Conservation (phyloP, 2,113 vertebrate genomes). For the Catharus minimus region DNA sequence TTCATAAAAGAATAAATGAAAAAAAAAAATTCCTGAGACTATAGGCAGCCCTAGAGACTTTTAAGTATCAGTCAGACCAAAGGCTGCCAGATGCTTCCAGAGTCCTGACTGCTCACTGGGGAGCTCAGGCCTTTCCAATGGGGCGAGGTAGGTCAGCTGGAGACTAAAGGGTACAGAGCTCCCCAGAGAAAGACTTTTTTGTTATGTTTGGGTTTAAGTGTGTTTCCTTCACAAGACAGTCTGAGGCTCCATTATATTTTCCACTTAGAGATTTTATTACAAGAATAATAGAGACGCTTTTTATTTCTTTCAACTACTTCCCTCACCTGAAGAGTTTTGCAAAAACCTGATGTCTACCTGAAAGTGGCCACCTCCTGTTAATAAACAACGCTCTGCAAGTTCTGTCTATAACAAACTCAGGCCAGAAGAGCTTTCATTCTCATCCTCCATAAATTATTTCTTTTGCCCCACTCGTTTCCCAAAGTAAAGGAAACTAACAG, state of each 20-base stretch:
- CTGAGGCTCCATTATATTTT: neutral
- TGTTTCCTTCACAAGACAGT: neutral
- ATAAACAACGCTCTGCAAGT: neutral
- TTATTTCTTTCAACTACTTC: neutral
- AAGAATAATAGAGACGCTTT: neutral
- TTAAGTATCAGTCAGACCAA: neutral
- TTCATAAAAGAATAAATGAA: neutral
- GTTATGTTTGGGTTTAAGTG: neutral
- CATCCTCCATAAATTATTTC: neutral
- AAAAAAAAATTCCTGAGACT: neutral
- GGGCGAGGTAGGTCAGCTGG: neutral
- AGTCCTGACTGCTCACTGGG: neutral
- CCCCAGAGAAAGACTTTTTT: neutral
- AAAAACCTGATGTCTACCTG: neutral
- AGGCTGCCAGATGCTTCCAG: constrained; percentile 1
- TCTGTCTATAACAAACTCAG: neutral
- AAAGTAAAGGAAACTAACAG: neutral
- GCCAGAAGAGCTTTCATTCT: neutral
- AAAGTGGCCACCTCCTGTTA: neutral
- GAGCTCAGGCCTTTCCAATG: neutral
- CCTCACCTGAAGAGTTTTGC: neutral
- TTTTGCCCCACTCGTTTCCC: neutral
- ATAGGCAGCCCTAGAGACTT: neutral
- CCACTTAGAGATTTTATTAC: neutral
- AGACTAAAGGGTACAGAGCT: neutral